phyloP scores from a whole-genome alignment of 2,888 invertebrate species.

The Busseola fusca region DNA sequence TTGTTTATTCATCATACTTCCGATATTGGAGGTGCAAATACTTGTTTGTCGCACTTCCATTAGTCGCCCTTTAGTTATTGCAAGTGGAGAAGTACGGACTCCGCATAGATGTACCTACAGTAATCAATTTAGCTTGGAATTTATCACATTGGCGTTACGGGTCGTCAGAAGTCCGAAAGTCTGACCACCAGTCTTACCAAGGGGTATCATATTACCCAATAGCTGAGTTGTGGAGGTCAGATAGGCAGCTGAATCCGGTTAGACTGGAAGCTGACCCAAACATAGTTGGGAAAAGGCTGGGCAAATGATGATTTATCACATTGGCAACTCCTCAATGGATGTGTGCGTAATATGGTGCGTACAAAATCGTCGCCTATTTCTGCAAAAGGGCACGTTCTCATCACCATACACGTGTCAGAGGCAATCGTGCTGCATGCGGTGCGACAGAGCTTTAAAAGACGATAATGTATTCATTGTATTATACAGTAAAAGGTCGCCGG shows the following conservation, averaged over 20 bases:
- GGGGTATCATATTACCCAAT: too few relatives aligned
- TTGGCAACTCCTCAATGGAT: constrained; percentile 23
- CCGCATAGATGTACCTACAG: neutral
- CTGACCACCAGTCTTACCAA: too few relatives aligned
- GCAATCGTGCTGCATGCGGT: constrained; percentile 24
- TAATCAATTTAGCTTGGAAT: constrained; percentile 8
- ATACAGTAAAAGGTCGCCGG: constrained; percentile 46
- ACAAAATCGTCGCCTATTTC: constrained; percentile 13
- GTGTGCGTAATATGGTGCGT: constrained; percentile 23
- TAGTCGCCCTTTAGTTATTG: neutral
- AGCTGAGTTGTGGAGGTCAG: too few relatives aligned
- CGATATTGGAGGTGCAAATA: neutral
- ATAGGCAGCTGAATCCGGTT: too few relatives aligned
- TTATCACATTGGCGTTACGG: too few relatives aligned
- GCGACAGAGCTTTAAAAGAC: constrained; percentile 30
- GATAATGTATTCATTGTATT: constrained; percentile 45
- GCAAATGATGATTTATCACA: too few relatives aligned
- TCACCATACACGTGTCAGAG: constrained; percentile 18
- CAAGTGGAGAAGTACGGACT: neutral
- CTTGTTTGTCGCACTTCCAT: neutral
- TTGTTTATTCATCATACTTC: neutral
- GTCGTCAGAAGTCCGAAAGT: too few relatives aligned
- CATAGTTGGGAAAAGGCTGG: too few relatives aligned
- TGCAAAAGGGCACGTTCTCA: constrained; percentile 1
- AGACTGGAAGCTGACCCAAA: too few relatives aligned